Evolutionary conservation across 2,797 vertebrate species (phyloP), one percentile per base, ranked within the genome.

Genomic region (Tragelaphus eurycerus): DNA sequence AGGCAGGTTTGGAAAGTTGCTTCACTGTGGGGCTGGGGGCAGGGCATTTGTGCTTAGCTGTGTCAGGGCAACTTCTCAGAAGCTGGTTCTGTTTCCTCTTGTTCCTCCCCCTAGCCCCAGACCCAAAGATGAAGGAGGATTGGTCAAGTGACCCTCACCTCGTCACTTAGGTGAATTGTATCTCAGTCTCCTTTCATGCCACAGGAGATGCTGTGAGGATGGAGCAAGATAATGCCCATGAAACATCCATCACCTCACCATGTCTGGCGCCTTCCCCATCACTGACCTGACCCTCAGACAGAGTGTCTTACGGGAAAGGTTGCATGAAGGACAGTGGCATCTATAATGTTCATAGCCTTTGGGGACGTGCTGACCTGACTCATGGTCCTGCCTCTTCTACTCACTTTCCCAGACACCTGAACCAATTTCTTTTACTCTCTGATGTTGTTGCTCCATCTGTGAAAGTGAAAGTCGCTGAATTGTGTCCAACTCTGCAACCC

Each of bases 131-230:
- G 17, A 15, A 15, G 8, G 6, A 52, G 54, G 59, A 23, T 17
- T 3, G 4, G 31, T 59, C 17, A 9, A 6, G 31, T 27, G 31
- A 13, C 81, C 48, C 55, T 57, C 3, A 1, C 21, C 34, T 79
- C 59, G 21, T 90, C 60, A 60, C 52, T 52, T 59, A 31, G 48
- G 25, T 52, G 16, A 38, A 50, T 17, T 34, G n/a, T 64, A 21
- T 50, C 25, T 52, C n/a, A 43, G 1, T 25, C 38, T 19, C 25
- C 52, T 34, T 48, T 54, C 2, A 0, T 4, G 3, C 27, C 0
- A 0, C n/a, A 78, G 55, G 27, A 59, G 79, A 60, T 19, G 34
- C 67, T 6, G 1, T 19, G n/a, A 67, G 52, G 34, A 43, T 8
- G 17, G 29, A 43, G 27, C 21, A 29, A 46, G 50, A 4, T 54